phyloP scores from a whole-genome alignment of 1,140 invertebrate genomes.

The Daktulosphaira vitifoliae region DNA sequence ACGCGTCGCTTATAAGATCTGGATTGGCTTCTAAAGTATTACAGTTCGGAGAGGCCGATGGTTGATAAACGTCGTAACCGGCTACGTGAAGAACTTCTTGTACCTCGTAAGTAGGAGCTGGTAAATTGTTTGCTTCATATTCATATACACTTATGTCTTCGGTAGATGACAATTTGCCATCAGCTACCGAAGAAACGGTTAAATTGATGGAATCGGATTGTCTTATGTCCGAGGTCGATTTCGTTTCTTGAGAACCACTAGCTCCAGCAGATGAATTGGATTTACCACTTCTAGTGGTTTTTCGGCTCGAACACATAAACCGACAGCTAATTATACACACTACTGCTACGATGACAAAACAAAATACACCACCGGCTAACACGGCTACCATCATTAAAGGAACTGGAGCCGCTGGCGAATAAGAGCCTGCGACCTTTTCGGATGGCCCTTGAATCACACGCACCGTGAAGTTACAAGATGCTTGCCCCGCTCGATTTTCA shows the following conservation, averaged over 20 bases:
- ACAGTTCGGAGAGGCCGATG: conserved; percentile 39
- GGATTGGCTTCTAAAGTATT: conserved; percentile 61
- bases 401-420: conserved; percentile 53
- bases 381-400: neutral
- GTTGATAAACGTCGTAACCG: conserved; percentile 40
- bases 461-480: conserved; percentile 67
- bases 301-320: conserved; percentile 55
- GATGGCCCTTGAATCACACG: conserved; percentile 59
- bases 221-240: conserved; percentile 42
- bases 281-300: conserved; percentile 49
- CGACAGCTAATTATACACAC: conserved; percentile 45
- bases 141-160: conserved; percentile 44
- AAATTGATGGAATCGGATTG: conserved; percentile 20
- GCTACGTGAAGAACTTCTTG: conserved; percentile 36
- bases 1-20: conserved; percentile 66
- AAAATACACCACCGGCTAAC: neutral
- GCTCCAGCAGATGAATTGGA: conserved; percentile 36
- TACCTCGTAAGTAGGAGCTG: conserved; percentile 30
- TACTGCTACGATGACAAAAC: conserved; percentile 39
- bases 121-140: conserved; percentile 42
- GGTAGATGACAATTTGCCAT: conserved; percentile 26
- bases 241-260: conserved; percentile 34
- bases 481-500: conserved; percentile 68
- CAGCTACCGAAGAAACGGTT: conserved; percentile 37
- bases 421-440: conserved; percentile 54